Evolutionary conservation across 2,797 vertebrate genomes (phyloP).

Genomic region (Otolemur crassicaudatus): DNA sequence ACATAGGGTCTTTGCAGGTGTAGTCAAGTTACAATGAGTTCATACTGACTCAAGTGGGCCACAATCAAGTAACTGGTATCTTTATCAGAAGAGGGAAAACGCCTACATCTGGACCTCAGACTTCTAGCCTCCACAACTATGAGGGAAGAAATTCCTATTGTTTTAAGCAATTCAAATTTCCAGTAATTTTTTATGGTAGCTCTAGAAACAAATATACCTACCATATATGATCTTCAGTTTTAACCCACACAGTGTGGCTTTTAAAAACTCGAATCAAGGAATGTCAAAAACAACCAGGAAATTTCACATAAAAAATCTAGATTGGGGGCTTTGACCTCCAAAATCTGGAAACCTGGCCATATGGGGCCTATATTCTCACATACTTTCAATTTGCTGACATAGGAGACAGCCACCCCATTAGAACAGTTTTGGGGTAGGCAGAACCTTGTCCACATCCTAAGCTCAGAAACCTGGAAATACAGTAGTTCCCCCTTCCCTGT

Average conservation of each 20-base stretch:
- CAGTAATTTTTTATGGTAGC: neutral
- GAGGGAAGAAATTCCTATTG: neutral
- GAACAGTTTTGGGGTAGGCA: neutral
- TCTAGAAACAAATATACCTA: neutral
- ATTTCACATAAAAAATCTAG: neutral
- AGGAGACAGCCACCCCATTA: neutral
- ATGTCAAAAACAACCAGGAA: conserved; percentile 9
- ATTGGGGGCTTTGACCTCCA: neutral
- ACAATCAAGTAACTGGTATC: neutral
- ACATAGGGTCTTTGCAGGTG: neutral
- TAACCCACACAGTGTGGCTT: neutral
- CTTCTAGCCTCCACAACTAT: neutral
- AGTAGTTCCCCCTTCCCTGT: neutral
- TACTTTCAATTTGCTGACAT: neutral
- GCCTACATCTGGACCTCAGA: neutral
- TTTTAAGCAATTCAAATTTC: neutral
- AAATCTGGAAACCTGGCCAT: neutral
- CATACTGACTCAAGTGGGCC: neutral
- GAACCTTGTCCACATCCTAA: neutral
- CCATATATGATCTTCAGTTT: neutral
- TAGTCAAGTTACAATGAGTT: neutral
- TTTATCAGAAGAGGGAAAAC: neutral
- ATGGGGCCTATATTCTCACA: neutral
- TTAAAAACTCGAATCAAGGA: neutral
- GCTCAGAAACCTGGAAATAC: neutral